Percentiles rank a stretch among this genome's conserved stretches.
Conservation (phyloP, 2,113 vertebrate species). For the Gadus macrocephalus region DNA sequence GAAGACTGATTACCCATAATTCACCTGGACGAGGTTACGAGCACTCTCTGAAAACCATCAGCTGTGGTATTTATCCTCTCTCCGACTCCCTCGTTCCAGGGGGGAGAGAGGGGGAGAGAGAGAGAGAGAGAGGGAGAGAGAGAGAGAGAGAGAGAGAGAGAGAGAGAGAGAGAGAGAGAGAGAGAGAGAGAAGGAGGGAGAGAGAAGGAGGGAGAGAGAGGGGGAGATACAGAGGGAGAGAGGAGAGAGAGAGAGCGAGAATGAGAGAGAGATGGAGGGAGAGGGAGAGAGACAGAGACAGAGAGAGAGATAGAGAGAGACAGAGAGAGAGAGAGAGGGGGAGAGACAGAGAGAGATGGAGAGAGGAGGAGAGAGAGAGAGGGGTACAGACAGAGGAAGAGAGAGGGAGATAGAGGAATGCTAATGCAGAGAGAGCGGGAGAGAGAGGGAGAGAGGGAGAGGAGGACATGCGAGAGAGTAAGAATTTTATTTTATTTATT, state of each 20-base stretch:
- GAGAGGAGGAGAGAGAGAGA: constrained; percentile 14
- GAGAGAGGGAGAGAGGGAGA: constrained; percentile 20
- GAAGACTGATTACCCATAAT: too few species aligned
- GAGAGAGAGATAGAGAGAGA: neutral
- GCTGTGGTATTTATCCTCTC: too few species aligned
- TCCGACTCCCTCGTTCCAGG: too few species aligned
- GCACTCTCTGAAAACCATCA: too few species aligned
- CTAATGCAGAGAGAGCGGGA: neutral
- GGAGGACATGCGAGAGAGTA: constrained; percentile 1
- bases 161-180: too few species aligned
- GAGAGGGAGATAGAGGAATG: too few species aligned
- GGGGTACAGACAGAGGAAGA: constrained; percentile 20
- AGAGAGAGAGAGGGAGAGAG: too few species aligned
- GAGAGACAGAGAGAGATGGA: too few species aligned
- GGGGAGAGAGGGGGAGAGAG: too few species aligned
- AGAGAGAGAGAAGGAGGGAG: too few species aligned
- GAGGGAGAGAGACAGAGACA: constrained; percentile 20
- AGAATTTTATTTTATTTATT: neutral
- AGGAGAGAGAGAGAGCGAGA: neutral
- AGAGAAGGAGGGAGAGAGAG: constrained; percentile 18
- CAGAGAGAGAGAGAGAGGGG: constrained; percentile 26
- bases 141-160: too few species aligned
- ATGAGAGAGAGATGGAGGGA: neutral
- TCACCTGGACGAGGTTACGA: too few species aligned
- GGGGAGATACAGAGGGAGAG: constrained; percentile 1